A percentile compares a stretch with the other conserved stretches of the same genome.
phyloP scores from a whole-genome alignment of 1,140 invertebrate genomes.

The Aphelinus certus region DNA sequence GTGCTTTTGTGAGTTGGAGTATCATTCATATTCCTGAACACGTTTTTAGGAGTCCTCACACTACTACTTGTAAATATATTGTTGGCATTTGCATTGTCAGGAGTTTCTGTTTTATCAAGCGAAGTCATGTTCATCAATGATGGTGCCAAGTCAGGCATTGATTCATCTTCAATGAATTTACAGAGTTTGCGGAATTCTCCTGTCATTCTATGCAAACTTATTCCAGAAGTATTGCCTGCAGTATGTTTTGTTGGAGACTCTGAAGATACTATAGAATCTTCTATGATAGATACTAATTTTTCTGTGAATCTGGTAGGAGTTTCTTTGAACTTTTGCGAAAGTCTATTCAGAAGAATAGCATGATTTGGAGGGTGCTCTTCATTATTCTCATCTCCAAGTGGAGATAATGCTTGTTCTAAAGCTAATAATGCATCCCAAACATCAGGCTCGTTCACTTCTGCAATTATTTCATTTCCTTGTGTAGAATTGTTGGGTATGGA shows the following conservation, averaged over 20 bases:
- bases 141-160: conserved; percentile 47
- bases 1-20: background rate
- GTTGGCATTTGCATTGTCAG: background rate
- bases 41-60: conserved; percentile 5
- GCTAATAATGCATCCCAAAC: conserved; percentile 33
- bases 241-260: conserved; percentile 37
- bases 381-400: conserved; percentile 5
- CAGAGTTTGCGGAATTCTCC: conserved; percentile 55
- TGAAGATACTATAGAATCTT: conserved; percentile 49
- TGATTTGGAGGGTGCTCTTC: conserved; percentile 5
- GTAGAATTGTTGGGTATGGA: background rate
- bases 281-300: conserved; percentile 53
- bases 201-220: conserved; percentile 53
- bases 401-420: conserved; percentile 33
- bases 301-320: conserved; percentile 54
- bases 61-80: background rate
- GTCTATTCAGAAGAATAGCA: conserved; percentile 43
- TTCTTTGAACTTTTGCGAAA: conserved; percentile 50
- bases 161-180: conserved; percentile 60
- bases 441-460: conserved; percentile 23
- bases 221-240: conserved; percentile 29
- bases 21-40: background rate
- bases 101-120: conserved; percentile 14
- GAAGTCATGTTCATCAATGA: conserved; percentile 39
- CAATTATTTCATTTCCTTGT: too few relatives aligned